Base-by-base conservation (phyloP, 2,113 vertebrate species). In the Heloderma charlesbogerti region DNA sequence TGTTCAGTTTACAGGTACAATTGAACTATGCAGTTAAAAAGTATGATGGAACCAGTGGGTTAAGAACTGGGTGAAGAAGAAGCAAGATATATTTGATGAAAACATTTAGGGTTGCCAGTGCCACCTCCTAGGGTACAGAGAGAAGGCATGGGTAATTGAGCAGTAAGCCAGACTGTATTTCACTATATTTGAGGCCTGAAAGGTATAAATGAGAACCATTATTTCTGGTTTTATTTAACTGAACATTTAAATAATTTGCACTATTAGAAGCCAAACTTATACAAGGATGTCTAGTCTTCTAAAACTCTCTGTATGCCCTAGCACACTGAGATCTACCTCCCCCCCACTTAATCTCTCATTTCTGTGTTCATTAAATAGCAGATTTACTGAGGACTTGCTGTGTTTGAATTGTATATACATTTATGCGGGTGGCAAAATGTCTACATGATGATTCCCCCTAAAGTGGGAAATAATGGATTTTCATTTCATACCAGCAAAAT, bases 1-100 rank as follows among this genome's bases (percentile, higher is more conserved):
- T 94, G 95, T 97, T 97, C 95, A 96, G 96, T 97, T 97, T 96
- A 93, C 95, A 96, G 95, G 40, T 93, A 77, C 93, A 93, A 91
- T 94, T 94, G 97, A 97, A 97, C 97, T 97, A 97, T 27, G 20
- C 90, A 96, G 92, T 96, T 97, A 96, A 96, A 92, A 95, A 93
- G 87, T 95, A 91, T 95, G 94, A 93, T 88, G 43, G 77, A 97
- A 93, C 75, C 90, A 93, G 66, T 93, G 91, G 20, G 69, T 74
- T 74, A 95, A 94, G 92, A 93, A 90, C 96, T 95, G 90, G 93
- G 83, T 93, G 96, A 95, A 94, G 88, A 94, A 96, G 96, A 97
- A 95, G 79, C 86, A 95, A 89, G 85, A 96, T 93, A 92, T 93
- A 91, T 45, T 95, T 97, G 95, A 67, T 94, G 91, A 95, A 96